Evolutionary conservation across 2,797 vertebrate species (phyloP).

Genomic region (Sarcophilus harrisii): DNA sequence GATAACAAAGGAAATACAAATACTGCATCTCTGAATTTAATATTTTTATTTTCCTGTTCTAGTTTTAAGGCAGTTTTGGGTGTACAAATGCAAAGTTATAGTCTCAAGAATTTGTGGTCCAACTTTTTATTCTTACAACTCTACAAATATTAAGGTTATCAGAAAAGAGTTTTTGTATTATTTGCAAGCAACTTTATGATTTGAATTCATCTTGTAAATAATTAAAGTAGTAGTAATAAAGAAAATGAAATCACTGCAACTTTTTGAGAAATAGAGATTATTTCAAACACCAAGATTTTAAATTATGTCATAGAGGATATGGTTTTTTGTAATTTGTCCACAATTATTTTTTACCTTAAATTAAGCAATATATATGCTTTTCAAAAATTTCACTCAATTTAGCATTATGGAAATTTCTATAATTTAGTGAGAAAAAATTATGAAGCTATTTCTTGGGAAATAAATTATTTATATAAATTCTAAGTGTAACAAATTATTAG

Average conservation of each 20-base stretch:
- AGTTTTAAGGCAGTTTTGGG: neutral
- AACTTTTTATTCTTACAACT: conserved; percentile 45
- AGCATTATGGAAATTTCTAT: conserved; percentile 32
- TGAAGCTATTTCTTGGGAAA: neutral
- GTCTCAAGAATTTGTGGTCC: conserved; percentile 15
- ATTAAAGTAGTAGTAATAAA: conserved; percentile 54
- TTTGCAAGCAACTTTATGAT: conserved; percentile 42
- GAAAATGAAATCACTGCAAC: conserved; percentile 28
- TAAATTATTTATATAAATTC: neutral
- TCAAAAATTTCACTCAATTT: conserved; percentile 28
- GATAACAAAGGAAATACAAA: neutral
- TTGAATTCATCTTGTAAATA: conserved; percentile 46
- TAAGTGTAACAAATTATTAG: neutral
- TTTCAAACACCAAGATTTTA: conserved; percentile 52
- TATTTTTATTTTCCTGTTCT: neutral
- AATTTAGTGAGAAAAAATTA: conserved; percentile 37
- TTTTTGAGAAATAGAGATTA: conserved; percentile 54
- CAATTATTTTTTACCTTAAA: conserved; percentile 53
- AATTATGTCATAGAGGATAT: neutral
- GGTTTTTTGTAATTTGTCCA: conserved; percentile 32
- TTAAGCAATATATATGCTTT: conserved; percentile 30
- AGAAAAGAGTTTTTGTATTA: conserved; percentile 18
- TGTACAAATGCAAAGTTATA: neutral
- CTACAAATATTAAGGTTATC: conserved; percentile 14
- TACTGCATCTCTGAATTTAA: neutral